Conservation (phyloP, 1,140 invertebrate species). For the Lordiphosa stackelbergi region DNA sequence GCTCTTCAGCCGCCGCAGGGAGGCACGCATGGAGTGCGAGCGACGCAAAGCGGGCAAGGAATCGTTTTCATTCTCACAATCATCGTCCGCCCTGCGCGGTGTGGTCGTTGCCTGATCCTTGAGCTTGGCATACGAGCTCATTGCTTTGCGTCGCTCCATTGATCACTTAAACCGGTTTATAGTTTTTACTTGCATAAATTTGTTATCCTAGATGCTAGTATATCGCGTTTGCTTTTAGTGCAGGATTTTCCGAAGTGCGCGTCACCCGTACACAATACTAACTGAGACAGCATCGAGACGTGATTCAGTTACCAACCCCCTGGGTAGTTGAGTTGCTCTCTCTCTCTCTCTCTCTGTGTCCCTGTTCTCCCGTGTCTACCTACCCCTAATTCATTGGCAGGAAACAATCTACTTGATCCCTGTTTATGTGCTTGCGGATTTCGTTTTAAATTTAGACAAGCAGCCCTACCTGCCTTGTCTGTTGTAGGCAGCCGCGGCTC, state of each 20-base stretch:
- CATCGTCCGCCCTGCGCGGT: conserved; percentile 36
- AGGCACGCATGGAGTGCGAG: conserved; percentile 85
- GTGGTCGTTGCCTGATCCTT: conserved; percentile 66
- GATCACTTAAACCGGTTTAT: conserved; percentile 19
- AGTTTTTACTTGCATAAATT: neutral
- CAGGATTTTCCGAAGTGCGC: conserved; percentile 48
- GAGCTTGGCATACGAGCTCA: conserved; percentile 60
- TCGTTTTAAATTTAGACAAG: conserved; percentile 39
- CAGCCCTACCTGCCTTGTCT: conserved; percentile 32
- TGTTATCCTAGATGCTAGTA: conserved; percentile 5
- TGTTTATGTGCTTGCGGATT: conserved; percentile 33
- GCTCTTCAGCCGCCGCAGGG: conserved; percentile 81
- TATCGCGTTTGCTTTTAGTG: conserved; percentile 18
- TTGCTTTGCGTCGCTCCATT: conserved; percentile 65
- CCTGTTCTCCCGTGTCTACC: conserved; percentile 8
- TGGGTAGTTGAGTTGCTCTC: neutral
- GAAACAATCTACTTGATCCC: conserved; percentile 54
- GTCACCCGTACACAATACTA: conserved; percentile 40
- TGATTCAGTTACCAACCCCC: conserved; percentile 40
- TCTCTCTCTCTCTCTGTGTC: conserved; percentile 3
- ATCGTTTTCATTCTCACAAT: conserved; percentile 23
- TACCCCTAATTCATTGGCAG: conserved; percentile 31
- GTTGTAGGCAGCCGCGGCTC: conserved; percentile 23
- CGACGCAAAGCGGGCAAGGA: conserved; percentile 79
- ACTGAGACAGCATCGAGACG: conserved; percentile 42